Evolutionary conservation across 1,140 invertebrate species (phyloP).

Genomic region (Neotoxoptera formosana): DNA sequence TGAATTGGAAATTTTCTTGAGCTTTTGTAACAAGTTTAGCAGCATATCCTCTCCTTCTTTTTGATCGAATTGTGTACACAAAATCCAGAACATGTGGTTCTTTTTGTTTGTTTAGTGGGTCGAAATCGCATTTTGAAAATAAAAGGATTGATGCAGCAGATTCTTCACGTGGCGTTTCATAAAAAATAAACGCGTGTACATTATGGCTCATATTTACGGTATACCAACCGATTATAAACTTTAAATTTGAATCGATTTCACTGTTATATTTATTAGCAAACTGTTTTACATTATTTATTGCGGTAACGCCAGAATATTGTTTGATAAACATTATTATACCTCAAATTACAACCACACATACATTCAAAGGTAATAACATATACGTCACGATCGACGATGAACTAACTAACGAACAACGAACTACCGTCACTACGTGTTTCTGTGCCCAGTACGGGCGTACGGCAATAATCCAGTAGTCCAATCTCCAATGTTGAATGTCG

Average conservation of each 20-base stretch:
- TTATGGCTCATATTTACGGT: neutral
- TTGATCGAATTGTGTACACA: neutral
- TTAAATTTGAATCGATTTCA: neutral
- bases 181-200: neutral
- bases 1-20: neutral
- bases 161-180: neutral
- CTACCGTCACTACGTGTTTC: too few species aligned
- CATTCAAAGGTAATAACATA: too few species aligned
- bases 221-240: neutral
- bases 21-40: neutral
- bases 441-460: too few species aligned
- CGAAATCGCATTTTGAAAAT: neutral
- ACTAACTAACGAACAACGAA: too few species aligned
- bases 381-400: too few species aligned
- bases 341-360: too few species aligned
- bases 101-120: neutral
- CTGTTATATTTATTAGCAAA: neutral
- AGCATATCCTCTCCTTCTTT: neutral
- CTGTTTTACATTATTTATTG: neutral
- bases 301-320: neutral
- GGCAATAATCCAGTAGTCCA: too few species aligned
- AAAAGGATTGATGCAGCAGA: neutral
- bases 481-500: too few species aligned
- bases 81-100: neutral
- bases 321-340: neutral